These are phyloP conservation scores for Centropyge bicolor DNA, from an alignment of 2,797 vertebrate species.

Conservation along the genomic window DNA sequence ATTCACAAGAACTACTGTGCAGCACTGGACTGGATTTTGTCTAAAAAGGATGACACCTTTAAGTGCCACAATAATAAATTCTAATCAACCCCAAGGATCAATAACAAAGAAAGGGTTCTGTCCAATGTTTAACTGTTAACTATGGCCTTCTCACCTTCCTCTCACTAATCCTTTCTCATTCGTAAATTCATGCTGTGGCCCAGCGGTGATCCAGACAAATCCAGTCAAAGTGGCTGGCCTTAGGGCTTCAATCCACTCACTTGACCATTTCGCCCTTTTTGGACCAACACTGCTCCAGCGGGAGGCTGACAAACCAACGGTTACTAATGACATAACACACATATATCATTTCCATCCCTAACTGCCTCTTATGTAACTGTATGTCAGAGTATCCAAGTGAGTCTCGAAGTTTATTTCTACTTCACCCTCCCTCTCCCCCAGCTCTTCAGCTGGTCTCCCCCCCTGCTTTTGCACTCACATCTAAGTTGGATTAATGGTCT, in stretches of 20 bases:
- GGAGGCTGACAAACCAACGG: constrained; percentile 30
- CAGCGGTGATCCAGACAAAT: constrained; percentile 49
- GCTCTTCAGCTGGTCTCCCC: constrained; percentile 35
- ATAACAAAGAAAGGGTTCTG: constrained; percentile 37
- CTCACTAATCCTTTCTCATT: constrained; percentile 46
- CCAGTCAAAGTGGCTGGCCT: constrained; percentile 38
- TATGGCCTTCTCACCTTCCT: constrained; percentile 37
- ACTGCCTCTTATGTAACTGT: constrained; percentile 58
- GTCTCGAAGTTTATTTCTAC: constrained; percentile 59
- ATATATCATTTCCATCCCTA: constrained; percentile 14
- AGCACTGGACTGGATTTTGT: constrained; percentile 14
- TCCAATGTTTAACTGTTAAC: constrained; percentile 26
- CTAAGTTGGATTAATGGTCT: constrained; percentile 81
- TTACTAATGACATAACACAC: constrained; percentile 55
- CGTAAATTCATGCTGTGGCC: constrained; percentile 37
- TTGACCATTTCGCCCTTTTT: constrained; percentile 11
- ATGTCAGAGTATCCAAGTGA: constrained; percentile 36
- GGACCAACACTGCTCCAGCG: neutral
- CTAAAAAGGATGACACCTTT: neutral
- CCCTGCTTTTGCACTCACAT: constrained; percentile 63
- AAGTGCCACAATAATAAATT: constrained; percentile 6
- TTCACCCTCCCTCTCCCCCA: constrained; percentile 52
- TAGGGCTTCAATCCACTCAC: constrained; percentile 1
- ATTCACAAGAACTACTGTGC: neutral
- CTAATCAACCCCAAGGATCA: constrained; percentile 2